Percentiles rank a stretch among this genome's conserved stretches.
phyloP scores from a whole-genome alignment of 2,113 vertebrate genomes.

The Heterotis niloticus region DNA sequence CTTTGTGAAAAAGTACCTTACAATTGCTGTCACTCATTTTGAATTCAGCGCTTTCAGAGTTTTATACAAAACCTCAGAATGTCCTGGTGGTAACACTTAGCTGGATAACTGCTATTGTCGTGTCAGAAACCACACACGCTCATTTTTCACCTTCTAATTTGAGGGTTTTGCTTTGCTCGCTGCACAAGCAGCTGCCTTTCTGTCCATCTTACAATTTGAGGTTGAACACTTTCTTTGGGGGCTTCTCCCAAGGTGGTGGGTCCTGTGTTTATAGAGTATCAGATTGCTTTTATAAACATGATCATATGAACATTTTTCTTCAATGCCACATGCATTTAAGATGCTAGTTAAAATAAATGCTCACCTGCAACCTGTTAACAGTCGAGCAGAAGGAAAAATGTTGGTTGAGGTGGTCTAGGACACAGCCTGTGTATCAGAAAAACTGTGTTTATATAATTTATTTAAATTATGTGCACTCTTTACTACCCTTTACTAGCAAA shows the following conservation, averaged over 20 bases:
- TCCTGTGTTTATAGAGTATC: constrained; percentile 28
- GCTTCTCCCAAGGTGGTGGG: background rate
- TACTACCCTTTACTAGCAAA: background rate
- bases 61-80: constrained; percentile 19
- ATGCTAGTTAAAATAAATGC: background rate
- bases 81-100: constrained; percentile 47
- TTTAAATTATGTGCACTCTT: background rate
- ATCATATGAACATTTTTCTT: constrained; percentile 13
- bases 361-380: background rate
- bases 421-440: background rate
- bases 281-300: background rate
- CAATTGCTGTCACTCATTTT: background rate
- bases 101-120: constrained; percentile 33
- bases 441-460: background rate
- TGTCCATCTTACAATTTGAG: background rate
- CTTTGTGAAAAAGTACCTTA: background rate
- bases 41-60: background rate
- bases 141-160: constrained; percentile 47
- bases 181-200: background rate
- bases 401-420: background rate
- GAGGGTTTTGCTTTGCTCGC: constrained; percentile 32
- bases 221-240: background rate
- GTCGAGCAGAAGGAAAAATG: background rate
- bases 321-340: background rate
- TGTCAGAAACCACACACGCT: constrained; percentile 43